A percentile compares a stretch with the other conserved stretches of the same genome.
phyloP scores from a whole-genome alignment of 2,888 invertebrate species.

The Melolontha melolontha region DNA sequence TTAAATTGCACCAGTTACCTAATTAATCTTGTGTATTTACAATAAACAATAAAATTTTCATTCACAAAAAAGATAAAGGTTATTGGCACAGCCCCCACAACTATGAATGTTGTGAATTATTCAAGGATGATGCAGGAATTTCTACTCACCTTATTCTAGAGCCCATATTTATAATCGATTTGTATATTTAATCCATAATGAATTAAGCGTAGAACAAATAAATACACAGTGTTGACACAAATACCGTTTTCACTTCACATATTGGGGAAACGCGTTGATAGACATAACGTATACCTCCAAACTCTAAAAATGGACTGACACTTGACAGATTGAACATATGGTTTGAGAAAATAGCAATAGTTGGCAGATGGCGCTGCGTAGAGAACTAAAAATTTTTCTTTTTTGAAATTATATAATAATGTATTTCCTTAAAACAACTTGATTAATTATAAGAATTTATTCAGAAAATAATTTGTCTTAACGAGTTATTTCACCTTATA shows the following conservation, averaged over 20 bases:
- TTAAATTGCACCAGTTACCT: neutral
- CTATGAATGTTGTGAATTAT: neutral
- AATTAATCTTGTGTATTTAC: neutral
- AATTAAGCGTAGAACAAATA: constrained; percentile 37
- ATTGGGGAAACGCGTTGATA: constrained; percentile 34
- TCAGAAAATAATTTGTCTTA: no score
- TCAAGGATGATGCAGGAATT: constrained; percentile 6
- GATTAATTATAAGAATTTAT: no score
- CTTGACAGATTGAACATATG: constrained; percentile 45
- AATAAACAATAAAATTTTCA: constrained; percentile 14
- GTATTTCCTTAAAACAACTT: no score
- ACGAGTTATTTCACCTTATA: no score
- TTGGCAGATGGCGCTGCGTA: constrained; percentile 31
- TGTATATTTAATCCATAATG: constrained; percentile 44
- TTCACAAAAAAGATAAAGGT: constrained; percentile 30
- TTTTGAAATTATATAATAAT: no score
- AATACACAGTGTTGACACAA: constrained; percentile 30
- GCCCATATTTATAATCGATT: constrained; percentile 62
- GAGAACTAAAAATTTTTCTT: neutral
- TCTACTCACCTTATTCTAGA: constrained; percentile 67
- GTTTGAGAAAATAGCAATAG: constrained; percentile 3
- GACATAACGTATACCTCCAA: constrained; percentile 34
- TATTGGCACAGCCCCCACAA: constrained; percentile 32
- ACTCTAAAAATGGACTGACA: constrained; percentile 42
- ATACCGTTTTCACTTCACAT: constrained; percentile 43